Conservation (phyloP, 1,140 invertebrate genomes). For the Macrobrachium nipponense region DNA sequence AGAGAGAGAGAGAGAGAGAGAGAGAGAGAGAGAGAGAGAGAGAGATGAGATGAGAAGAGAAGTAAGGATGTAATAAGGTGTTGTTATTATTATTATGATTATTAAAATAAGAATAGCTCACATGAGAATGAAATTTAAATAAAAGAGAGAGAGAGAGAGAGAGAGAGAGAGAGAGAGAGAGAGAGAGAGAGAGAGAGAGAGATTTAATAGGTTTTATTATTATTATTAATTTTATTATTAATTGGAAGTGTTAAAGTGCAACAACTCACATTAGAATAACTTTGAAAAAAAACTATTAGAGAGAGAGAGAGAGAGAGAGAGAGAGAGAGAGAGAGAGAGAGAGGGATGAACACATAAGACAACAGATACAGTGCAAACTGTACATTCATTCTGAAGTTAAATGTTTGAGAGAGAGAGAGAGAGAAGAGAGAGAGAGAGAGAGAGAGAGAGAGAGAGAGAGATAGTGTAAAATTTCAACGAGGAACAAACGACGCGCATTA, state of each 20-base stretch:
- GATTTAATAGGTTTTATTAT: too few species aligned
- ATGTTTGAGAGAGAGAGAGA: not conserved
- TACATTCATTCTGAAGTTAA: too few species aligned
- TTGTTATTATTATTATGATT: too few species aligned
- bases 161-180: not conserved
- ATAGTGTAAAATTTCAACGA: too few species aligned
- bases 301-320: slow-evolving; percentile 35
- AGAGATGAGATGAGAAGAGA: not conserved
- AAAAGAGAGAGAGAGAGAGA: not conserved
- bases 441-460: not conserved
- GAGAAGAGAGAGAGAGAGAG: slow-evolving; percentile 39
- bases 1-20: slow-evolving; percentile 9
- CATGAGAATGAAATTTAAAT: too few species aligned
- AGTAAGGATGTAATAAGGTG: too few species aligned
- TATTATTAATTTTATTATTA: too few species aligned
- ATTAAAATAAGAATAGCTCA: too few species aligned
- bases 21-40: not conserved
- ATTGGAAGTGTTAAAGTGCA: not conserved
- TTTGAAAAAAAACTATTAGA: slow-evolving; percentile 1
- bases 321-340: slow-evolving; percentile 13
- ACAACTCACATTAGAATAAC: not conserved
- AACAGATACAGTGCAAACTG: too few species aligned
- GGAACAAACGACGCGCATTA: too few species aligned
- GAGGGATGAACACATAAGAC: too few species aligned
- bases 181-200: slow-evolving; percentile 21